phyloP scores from a whole-genome alignment of 2,888 invertebrate species.

The Tachina grossa region DNA sequence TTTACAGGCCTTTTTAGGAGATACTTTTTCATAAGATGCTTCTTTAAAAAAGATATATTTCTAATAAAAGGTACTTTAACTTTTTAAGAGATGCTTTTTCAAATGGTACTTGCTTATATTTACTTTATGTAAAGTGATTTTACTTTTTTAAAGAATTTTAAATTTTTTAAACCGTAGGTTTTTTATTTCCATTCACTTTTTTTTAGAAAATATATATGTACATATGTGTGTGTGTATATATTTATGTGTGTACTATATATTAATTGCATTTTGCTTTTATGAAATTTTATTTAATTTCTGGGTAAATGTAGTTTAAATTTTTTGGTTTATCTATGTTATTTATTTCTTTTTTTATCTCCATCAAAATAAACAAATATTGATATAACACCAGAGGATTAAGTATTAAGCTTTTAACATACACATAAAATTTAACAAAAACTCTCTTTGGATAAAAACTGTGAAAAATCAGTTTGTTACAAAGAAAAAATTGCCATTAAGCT shows the following conservation, averaged over 20 bases:
- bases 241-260: too few species aligned
- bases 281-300: too few species aligned
- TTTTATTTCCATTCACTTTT: too few species aligned
- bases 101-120: background rate
- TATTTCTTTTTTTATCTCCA: slow-evolving; percentile 38
- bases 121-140: too few species aligned
- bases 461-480: slow-evolving; percentile 6
- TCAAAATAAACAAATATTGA: slow-evolving; percentile 52
- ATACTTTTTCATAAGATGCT: background rate
- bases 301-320: background rate
- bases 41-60: background rate
- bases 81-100: background rate
- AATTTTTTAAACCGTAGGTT: too few species aligned
- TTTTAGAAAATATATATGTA: too few species aligned
- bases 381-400: slow-evolving; percentile 52
- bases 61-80: background rate
- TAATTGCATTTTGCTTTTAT: too few species aligned
- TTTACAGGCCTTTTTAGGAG: background rate
- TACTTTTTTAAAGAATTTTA: too few species aligned
- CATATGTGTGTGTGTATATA: too few species aligned
- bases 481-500: background rate
- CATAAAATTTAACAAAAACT: slow-evolving; percentile 24
- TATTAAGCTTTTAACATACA: slow-evolving; percentile 30
- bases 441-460: slow-evolving; percentile 5
- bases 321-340: background rate